A percentile compares a stretch with the other conserved stretches of the same genome.
Conservation (phyloP, 1,140 invertebrate species). For the Vollenhovia emeryi region DNA sequence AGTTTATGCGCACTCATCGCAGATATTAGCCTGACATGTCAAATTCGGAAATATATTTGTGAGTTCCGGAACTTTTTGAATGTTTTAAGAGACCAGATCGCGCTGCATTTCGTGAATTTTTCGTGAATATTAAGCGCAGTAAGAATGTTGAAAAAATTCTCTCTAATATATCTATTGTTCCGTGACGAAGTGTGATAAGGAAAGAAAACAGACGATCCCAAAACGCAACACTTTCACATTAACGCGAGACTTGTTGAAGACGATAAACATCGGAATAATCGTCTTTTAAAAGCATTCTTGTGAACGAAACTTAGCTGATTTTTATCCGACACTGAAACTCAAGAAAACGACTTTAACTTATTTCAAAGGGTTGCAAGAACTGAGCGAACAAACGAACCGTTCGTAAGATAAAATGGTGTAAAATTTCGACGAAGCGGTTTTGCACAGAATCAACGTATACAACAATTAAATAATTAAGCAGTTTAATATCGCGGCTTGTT, state of each 20-base stretch:
- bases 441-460: background rate
- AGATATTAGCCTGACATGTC: no score
- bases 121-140: background rate
- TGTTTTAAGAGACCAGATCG: background rate
- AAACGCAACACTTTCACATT: slow-evolving; percentile 17
- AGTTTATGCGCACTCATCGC: background rate
- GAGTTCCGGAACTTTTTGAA: background rate
- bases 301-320: background rate
- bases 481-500: background rate
- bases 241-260: slow-evolving; percentile 59
- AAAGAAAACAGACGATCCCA: background rate
- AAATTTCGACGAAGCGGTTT: background rate
- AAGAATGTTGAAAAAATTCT: background rate
- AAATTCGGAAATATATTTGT: background rate
- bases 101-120: background rate
- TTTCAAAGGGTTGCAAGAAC: background rate
- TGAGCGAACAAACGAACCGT: background rate
- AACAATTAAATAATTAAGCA: background rate
- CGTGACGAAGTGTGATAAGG: background rate
- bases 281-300: background rate
- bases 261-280: slow-evolving; percentile 55
- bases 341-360: no score
- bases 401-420: background rate
- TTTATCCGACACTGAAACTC: background rate
- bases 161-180: background rate